Base-by-base conservation (phyloP, 23 tunicate species). In the Clavelina lepadiformis region DNA sequence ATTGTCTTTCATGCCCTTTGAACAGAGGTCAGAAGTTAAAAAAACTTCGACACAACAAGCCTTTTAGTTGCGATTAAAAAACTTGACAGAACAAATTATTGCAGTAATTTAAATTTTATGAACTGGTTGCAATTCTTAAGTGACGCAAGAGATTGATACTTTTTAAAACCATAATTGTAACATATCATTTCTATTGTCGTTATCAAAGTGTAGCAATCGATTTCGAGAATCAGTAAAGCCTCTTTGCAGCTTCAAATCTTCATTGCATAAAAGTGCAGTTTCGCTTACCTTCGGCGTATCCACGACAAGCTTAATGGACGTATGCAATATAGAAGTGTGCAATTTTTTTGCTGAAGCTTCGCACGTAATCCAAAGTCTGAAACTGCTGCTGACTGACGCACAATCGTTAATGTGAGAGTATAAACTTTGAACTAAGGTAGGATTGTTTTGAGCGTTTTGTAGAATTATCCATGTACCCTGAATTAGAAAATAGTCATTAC, bases 1-100 rank as follows among this genome's bases (percentile, higher is more conserved):
- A 47, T 86, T 86, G 67, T 86, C 85, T 72, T 86, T 86, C 95
- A 86, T 86, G 27, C 67, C 81, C 93, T 86, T n/a, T n/a, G n/a
- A n/a, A n/a, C n/a, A n/a, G n/a, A n/a, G n/a, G n/a, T n/a, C n/a
- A 35, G 13, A 28, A 30, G 32, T 19, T 20, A 56, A 56, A 56
- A 46, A 46, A 46, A 20, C 51, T 20, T 46, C 19, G n/a, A 46
- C 19, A 46, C 18, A 44, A 44, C 18, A 13, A 44, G 50, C n/a
- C n/a, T 46, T 19, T 19, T 20, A 46, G 0, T 46, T 46, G 51
- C 51, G 0, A 46, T 19, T 46, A 20, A n/a, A n/a, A n/a, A n/a
- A n/a, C n/a, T n/a, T n/a, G n/a, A n/a, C n/a, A n/a, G n/a, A n/a
- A n/a, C n/a, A n/a, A n/a, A n/a, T n/a, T n/a, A n/a, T n/a, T n/a